These are phyloP conservation scores for Argopecten irradians DNA, from an alignment of 1,140 invertebrate genomes.

Conservation along the genomic window DNA sequence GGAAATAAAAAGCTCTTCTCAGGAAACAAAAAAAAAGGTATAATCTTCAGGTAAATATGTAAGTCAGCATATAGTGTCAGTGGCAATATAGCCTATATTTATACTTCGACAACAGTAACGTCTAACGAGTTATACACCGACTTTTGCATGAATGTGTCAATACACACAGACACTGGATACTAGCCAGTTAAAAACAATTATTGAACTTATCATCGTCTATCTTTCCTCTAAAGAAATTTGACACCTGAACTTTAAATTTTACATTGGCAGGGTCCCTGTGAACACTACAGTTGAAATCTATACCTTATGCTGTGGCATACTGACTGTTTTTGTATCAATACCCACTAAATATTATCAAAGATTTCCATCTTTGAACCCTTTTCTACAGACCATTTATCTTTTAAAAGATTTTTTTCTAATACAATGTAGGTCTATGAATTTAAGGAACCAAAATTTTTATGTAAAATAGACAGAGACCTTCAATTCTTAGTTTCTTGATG, in stretches of 20 bases:
- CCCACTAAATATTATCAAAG: background rate
- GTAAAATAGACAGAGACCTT: no score
- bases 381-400: slow-evolving; percentile 11
- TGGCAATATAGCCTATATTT: background rate
- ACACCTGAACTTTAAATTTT: background rate
- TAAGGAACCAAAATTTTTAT: no score
- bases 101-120: background rate
- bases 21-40: background rate
- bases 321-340: background rate
- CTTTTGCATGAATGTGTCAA: slow-evolving; percentile 17
- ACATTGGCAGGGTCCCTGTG: background rate
- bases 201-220: background rate
- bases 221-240: background rate
- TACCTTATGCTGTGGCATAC: background rate
- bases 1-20: background rate
- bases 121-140: background rate
- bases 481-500: no score
- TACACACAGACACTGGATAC: slow-evolving; percentile 5
- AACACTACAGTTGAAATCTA: background rate
- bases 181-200: slow-evolving; percentile 12
- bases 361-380: background rate
- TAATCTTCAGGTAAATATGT: background rate
- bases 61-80: slow-evolving; percentile 6
- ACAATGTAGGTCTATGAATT: background rate
- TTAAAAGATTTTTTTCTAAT: background rate